A percentile compares a stretch with the other conserved stretches of the same genome.
phyloP scores from a whole-genome alignment of 2,888 invertebrate genomes.

The Lithophane semibrunnea region DNA sequence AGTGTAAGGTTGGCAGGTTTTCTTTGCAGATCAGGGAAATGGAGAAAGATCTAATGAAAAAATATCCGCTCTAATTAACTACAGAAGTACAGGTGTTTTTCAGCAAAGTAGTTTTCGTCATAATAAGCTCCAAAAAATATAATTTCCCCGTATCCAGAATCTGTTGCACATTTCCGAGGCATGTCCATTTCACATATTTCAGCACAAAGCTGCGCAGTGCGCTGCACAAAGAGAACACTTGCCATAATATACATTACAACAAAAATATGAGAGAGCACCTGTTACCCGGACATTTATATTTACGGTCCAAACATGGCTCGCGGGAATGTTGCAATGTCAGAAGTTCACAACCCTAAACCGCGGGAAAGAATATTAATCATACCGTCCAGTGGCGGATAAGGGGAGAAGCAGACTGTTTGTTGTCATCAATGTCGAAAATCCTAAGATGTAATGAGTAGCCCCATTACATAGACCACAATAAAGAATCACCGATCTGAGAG shows the following conservation, averaged over 20 bases:
- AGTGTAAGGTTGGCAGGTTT: constrained; percentile 54
- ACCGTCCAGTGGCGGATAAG: constrained; percentile 21
- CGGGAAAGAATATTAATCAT: constrained; percentile 54
- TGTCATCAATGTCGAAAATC: background rate
- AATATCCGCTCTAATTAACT: background rate
- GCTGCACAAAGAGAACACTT: constrained; percentile 29
- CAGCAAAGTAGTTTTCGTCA: background rate
- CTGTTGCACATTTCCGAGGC: constrained; percentile 3
- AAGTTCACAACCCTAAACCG: constrained; percentile 46
- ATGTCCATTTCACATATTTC: constrained; percentile 32
- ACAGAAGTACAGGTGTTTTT: background rate
- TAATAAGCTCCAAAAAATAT: background rate
- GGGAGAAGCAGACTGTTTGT: constrained; percentile 21
- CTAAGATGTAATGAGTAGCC: background rate
- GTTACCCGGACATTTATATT: constrained; percentile 57
- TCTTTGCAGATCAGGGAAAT: constrained; percentile 12
- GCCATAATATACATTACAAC: constrained; percentile 46
- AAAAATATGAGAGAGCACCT: constrained; percentile 53
- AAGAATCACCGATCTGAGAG: background rate
- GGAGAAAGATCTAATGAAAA: background rate
- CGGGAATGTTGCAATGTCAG: constrained; percentile 28
- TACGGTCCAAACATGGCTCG: constrained; percentile 32
- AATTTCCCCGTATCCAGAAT: background rate
- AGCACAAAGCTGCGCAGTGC: constrained; percentile 10
- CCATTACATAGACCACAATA: background rate